phyloP scores from a whole-genome alignment of 2,113 vertebrate genomes.

The Calyptomena viridis region DNA sequence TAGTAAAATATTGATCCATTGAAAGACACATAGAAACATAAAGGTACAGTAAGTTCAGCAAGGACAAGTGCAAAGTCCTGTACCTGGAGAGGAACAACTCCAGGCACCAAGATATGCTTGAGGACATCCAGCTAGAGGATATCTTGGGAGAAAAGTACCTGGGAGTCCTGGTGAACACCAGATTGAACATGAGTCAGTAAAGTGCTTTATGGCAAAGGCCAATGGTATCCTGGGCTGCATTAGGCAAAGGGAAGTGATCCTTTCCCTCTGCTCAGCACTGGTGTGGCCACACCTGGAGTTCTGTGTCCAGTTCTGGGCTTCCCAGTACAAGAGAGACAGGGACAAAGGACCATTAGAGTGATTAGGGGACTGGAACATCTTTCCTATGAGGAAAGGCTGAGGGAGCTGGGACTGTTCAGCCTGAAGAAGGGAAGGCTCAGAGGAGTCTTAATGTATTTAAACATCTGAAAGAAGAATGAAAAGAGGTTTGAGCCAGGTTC shows the following conservation, averaged over 20 bases:
- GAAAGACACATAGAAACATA: not conserved
- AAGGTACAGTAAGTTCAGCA: not conserved
- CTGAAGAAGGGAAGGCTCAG: not conserved
- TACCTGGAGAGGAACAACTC: not conserved
- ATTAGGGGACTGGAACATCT: not conserved
- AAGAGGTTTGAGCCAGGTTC: not conserved
- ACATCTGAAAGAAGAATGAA: not conserved
- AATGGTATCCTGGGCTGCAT: not conserved
- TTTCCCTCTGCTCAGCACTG: not conserved
- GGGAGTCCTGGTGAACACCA: not conserved
- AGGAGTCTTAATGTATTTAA: not conserved
- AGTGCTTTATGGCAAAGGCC: not conserved
- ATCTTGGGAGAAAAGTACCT: not conserved
- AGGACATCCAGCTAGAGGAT: not conserved
- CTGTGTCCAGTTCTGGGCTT: not conserved
- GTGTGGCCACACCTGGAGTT: not conserved
- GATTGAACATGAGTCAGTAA: not conserved
- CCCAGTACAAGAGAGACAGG: not conserved
- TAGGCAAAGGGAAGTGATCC: not conserved
- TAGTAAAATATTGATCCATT: not conserved
- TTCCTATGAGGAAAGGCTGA: not conserved
- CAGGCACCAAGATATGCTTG: not conserved
- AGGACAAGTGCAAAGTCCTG: not conserved
- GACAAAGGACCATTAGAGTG: not conserved
- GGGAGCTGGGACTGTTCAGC: not conserved